Conservation (phyloP, 1,140 invertebrate genomes). For the Thaumatotibia leucotreta region DNA sequence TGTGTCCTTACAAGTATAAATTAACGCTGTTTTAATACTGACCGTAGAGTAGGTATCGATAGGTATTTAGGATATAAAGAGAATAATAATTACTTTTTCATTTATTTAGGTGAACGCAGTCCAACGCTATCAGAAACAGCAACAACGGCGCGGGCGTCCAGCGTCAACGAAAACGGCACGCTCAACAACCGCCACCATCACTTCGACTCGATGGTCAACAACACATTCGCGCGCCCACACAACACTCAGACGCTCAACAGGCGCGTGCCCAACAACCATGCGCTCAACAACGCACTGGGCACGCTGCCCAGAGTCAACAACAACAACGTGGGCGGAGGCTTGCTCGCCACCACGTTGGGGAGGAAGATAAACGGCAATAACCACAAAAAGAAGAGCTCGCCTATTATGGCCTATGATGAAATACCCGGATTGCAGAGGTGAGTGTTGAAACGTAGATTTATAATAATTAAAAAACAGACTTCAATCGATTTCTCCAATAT, state of each 20-base stretch:
- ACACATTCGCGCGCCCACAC: slow-evolving; percentile 39
- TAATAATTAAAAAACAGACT: too few species aligned
- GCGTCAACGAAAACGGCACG: slow-evolving; percentile 75
- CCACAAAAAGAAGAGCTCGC: slow-evolving; percentile 65
- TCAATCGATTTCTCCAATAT: too few species aligned
- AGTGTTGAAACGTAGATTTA: too few species aligned
- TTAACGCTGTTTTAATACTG: too few species aligned
- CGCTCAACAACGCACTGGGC: slow-evolving; percentile 74
- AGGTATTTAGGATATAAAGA: too few species aligned
- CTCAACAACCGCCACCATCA: slow-evolving; percentile 75
- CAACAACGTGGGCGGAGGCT: slow-evolving; percentile 47
- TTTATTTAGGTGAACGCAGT: slow-evolving; percentile 82
- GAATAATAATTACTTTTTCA: neutral
- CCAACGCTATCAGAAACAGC: slow-evolving; percentile 88
- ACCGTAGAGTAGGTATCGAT: too few species aligned
- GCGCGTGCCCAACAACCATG: slow-evolving; percentile 46
- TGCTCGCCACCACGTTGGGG: slow-evolving; percentile 54
- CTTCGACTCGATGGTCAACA: slow-evolving; percentile 74
- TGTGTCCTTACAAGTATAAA: too few species aligned
- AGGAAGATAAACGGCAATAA: slow-evolving; percentile 69
- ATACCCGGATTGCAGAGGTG: slow-evolving; percentile 80
- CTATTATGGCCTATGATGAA: slow-evolving; percentile 77
- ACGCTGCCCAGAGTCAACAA: slow-evolving; percentile 75
- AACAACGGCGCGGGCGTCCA: slow-evolving; percentile 87
- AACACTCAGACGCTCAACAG: slow-evolving; percentile 64